Evolutionary conservation across 2,888 invertebrate genomes (phyloP).

Genomic region (Isotomurus palustris): DNA sequence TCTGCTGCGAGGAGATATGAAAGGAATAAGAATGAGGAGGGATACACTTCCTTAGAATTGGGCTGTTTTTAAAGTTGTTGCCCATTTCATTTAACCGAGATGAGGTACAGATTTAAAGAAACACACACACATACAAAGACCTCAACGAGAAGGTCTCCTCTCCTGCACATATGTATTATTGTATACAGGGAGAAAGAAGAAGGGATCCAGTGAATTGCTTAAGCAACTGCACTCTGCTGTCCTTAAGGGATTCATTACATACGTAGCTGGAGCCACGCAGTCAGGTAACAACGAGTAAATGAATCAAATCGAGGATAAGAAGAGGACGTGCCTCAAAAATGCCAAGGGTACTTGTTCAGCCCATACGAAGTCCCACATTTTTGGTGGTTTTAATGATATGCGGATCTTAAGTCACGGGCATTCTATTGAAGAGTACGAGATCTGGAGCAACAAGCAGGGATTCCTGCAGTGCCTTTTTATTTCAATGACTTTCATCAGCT

Average conservation of each 20-base stretch:
- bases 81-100: constrained; percentile 19
- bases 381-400: constrained; percentile 11
- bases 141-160: too few species aligned
- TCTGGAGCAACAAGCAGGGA: constrained; percentile 12
- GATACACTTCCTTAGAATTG: constrained; percentile 11
- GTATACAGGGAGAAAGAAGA: too few species aligned
- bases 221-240: too few species aligned
- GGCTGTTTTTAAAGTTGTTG: constrained; percentile 16
- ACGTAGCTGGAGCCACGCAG: too few species aligned
- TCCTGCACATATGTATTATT: too few species aligned
- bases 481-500: constrained; percentile 15
- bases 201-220: too few species aligned
- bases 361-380: not conserved
- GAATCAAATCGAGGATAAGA: too few species aligned
- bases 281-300: too few species aligned
- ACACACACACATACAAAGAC: constrained; percentile 10
- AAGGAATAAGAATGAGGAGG: constrained; percentile 10
- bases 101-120: constrained; percentile 17
- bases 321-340: too few species aligned
- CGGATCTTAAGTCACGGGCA: constrained; percentile 4
- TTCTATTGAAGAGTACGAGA: constrained; percentile 5
- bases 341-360: constrained; percentile 12
- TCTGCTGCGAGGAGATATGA: constrained; percentile 2
- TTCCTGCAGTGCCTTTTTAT: constrained; percentile 8
- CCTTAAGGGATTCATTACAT: too few species aligned